These are phyloP conservation scores for Zaprionus davidi DNA, from an alignment of 1,140 invertebrate species.

Conservation along the genomic window DNA sequence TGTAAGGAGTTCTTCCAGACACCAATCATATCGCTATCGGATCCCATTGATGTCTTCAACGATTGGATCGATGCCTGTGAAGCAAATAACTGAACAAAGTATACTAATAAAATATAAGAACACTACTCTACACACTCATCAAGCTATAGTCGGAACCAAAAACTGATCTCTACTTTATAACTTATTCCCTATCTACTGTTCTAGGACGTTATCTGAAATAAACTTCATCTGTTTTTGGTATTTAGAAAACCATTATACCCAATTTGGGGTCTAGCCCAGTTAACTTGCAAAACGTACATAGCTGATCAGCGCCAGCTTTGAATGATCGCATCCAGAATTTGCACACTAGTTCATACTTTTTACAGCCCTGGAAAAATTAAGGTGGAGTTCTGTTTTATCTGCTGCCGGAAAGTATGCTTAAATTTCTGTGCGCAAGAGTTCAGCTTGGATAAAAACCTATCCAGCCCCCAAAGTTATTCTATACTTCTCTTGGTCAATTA, in stretches of 20 bases:
- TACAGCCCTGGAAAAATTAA: neutral
- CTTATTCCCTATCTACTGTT: too few species aligned
- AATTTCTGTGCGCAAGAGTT: neutral
- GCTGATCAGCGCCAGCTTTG: neutral
- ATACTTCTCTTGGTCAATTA: neutral
- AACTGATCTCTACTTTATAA: too few species aligned
- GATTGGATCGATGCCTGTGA: slow-evolving; percentile 99
- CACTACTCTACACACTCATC: neutral
- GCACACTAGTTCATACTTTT: neutral
- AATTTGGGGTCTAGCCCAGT: too few species aligned
- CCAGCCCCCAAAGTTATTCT: neutral
- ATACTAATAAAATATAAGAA: neutral
- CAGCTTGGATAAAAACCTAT: neutral
- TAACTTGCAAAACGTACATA: too few species aligned
- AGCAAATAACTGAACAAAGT: slow-evolving; percentile 88
- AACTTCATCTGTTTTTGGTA: too few species aligned
- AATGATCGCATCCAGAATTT: neutral
- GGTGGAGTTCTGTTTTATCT: neutral
- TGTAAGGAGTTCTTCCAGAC: slow-evolving; percentile 98
- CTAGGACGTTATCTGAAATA: too few species aligned
- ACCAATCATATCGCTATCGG: slow-evolving; percentile 97
- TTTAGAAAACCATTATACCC: too few species aligned
- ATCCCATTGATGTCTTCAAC: slow-evolving; percentile 99
- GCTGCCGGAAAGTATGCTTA: slow-evolving; percentile 6
- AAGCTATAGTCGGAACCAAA: too few species aligned